Conservation (phyloP, 2,888 invertebrate genomes). For the Euclidia mi region DNA sequence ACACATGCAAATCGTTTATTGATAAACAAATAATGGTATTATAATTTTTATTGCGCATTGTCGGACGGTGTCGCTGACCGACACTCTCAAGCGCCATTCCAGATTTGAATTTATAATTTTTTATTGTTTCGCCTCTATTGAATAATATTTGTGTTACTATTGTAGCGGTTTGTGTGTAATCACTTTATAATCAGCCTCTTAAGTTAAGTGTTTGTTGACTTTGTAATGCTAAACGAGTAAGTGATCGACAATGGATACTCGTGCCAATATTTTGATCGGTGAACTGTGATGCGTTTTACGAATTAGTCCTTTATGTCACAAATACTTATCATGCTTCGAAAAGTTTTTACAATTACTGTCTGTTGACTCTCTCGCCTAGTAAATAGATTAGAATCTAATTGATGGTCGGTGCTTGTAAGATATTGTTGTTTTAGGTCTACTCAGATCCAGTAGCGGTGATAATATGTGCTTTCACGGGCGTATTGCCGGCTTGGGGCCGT, state of each 20-base stretch:
- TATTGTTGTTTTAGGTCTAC: too few species aligned
- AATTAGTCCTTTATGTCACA: too few species aligned
- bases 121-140: conserved; percentile 65
- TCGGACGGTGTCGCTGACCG: conserved; percentile 76
- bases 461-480: too few species aligned
- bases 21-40: conserved; percentile 87
- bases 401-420: too few species aligned
- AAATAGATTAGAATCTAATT: too few species aligned
- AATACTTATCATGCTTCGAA: too few species aligned
- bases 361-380: too few species aligned
- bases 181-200: conserved; percentile 36
- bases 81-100: conserved; percentile 60
- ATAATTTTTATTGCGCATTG: conserved; percentile 85
- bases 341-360: too few species aligned
- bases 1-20: conserved; percentile 87
- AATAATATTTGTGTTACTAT: conserved; percentile 58
- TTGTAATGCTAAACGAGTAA: conserved; percentile 16
- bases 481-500: too few species aligned
- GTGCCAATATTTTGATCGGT: conserved; percentile 2
- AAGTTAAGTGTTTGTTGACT: conserved; percentile 22
- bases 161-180: conserved; percentile 27
- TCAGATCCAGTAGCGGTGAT: too few species aligned
- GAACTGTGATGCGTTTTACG: background rate
- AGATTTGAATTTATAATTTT: conserved; percentile 80
- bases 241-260: conserved; percentile 11